phyloP scores from a whole-genome alignment of 2,113 vertebrate species.

The Archilochus colubris region DNA sequence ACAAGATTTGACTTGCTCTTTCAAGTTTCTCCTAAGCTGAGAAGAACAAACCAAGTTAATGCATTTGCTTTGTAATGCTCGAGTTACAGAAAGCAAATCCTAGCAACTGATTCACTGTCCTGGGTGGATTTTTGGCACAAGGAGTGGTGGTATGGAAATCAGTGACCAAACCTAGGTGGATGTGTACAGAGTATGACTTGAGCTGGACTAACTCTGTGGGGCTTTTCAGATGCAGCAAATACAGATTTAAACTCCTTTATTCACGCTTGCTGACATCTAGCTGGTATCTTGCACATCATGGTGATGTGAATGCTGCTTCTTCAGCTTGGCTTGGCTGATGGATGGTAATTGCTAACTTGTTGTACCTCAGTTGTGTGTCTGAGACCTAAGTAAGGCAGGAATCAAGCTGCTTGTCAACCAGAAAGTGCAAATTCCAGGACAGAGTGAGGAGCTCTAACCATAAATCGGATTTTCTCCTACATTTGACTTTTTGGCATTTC shows the following conservation, averaged over 20 bases:
- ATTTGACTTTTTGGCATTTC: not conserved
- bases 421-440: not conserved
- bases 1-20: not conserved
- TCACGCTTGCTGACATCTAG: not conserved
- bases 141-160: not conserved
- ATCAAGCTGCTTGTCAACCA: not conserved
- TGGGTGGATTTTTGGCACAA: not conserved
- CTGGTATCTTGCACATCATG: not conserved
- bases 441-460: not conserved
- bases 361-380: not conserved
- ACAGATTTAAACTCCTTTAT: not conserved
- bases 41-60: not conserved
- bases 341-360: not conserved
- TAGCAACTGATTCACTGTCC: not conserved
- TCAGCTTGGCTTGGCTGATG: conserved; percentile 23
- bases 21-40: not conserved
- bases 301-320: not conserved
- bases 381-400: not conserved
- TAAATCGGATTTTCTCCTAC: not conserved
- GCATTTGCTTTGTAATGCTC: not conserved
- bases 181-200: not conserved
- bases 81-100: not conserved
- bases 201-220: not conserved
- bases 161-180: not conserved
- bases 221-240: not conserved